Base-by-base conservation (phyloP, 2,888 invertebrate species). In the Colletes collaris region DNA sequence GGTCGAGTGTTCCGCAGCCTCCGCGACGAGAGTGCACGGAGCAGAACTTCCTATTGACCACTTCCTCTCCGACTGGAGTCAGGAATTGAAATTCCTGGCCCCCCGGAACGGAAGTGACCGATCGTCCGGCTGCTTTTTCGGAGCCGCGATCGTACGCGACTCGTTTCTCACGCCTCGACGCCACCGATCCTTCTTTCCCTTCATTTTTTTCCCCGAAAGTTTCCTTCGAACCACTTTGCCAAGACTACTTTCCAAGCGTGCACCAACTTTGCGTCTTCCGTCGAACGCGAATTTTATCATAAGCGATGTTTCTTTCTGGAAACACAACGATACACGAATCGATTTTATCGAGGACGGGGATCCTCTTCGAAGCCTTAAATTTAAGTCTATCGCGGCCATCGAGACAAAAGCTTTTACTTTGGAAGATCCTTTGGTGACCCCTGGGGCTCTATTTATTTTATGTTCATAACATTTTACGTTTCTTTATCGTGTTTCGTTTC, bases 21-120 rank as follows among this genome's bases (percentile, higher is more conserved):
- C 72, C 50, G 53, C 16, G 69, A 72, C 67, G 72, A 50, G 46
- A 37, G 60, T 49, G 59, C 81, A 72, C 81, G 56, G 60, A 69
- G 53, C 73, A 68, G 77, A 83, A 86, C 84, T 86, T 86, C 82
- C 86, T 86, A 86, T 86, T 86, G 84, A 77, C 68, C 82, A 83
- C 82, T 85, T 86, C 82, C 86, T 77, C 68, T 65, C 66, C 52
- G 40, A 60, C 44, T 71, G 60, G 55, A 62, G 55, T 56, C 63
- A 59, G 79, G 71, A 76, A 83, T 80, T 72, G 71, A 74, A 82
- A 85, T 83, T 83, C 75, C 65, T 40, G 49, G n/a, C 56, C 55
- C 73, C 70, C 72, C 27, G 2, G 72, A 75, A 62, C 46, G 55
- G 64, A 60, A 67, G 71, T 64, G 60, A 65, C 56, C n/a, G 35